phyloP scores from a whole-genome alignment of 1,140 invertebrate species.

The Heliconius himera region DNA sequence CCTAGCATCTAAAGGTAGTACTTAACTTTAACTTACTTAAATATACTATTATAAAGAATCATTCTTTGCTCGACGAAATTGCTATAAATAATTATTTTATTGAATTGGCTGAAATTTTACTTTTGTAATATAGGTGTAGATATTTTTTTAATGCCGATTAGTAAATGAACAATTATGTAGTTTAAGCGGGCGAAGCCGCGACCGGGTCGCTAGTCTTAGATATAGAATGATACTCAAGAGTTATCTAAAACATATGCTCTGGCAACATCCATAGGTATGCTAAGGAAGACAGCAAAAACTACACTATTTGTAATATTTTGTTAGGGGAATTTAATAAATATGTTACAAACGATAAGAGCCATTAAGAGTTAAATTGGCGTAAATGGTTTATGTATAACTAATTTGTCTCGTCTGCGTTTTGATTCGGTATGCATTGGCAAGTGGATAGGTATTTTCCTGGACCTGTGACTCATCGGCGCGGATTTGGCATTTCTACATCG shows the following conservation, averaged over 20 bases:
- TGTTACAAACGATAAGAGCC: neutral
- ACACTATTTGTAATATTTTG: slow-evolving; percentile 6
- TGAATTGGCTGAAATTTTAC: too few relatives aligned
- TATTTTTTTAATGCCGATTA: too few relatives aligned
- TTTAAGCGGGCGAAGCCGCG: too few relatives aligned
- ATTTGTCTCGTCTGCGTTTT: slow-evolving; percentile 32
- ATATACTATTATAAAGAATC: too few relatives aligned
- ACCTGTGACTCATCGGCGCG: slow-evolving; percentile 47
- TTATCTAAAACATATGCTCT: slow-evolving; percentile 21
- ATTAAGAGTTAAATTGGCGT: slow-evolving; percentile 29
- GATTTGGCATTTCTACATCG: slow-evolving; percentile 19
- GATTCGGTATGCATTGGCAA: slow-evolving; percentile 46
- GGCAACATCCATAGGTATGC: slow-evolving; percentile 14
- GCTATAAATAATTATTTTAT: too few relatives aligned
- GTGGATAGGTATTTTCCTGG: slow-evolving; percentile 55
- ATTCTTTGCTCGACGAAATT: too few relatives aligned
- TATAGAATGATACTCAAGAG: slow-evolving; percentile 15
- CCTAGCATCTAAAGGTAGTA: too few relatives aligned
- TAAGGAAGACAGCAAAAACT: neutral
- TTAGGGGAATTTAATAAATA: slow-evolving; percentile 14
- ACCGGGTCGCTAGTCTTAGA: neutral
- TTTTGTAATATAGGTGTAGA: too few relatives aligned
- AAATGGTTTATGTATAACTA: slow-evolving; percentile 21
- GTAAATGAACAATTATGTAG: too few relatives aligned
- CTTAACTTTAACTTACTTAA: too few relatives aligned